Evolutionary conservation across 1,140 invertebrate species (phyloP).

Genomic region (Reticulitermes speratus): DNA sequence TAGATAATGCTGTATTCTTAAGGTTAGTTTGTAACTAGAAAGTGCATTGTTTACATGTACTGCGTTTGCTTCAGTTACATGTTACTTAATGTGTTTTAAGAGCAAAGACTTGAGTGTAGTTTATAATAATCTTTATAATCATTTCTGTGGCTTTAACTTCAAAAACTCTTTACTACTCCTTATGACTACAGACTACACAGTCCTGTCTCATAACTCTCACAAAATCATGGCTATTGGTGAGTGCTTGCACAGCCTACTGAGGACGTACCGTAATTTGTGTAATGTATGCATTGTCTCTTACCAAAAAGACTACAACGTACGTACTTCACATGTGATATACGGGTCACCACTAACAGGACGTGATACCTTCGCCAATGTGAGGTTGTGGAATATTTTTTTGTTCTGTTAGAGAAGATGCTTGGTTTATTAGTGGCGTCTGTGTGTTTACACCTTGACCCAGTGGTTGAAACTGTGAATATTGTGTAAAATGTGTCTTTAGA

Average conservation of each 20-base stretch:
- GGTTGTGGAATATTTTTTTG: neutral
- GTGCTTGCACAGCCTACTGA: neutral
- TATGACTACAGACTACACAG: neutral
- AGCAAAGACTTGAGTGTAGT: neutral
- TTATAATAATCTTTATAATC: neutral
- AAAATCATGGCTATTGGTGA: neutral
- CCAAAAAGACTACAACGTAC: neutral
- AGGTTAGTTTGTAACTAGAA: neutral
- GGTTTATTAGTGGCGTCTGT: neutral
- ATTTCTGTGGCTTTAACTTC: slow-evolving; percentile 5
- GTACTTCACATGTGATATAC: neutral
- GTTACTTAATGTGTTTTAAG: neutral
- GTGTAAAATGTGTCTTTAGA: slow-evolving; percentile 8
- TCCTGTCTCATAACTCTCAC: neutral
- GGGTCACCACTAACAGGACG: neutral
- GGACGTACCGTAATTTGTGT: neutral
- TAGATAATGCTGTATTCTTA: too few relatives aligned
- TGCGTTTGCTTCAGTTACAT: neutral
- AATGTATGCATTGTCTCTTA: neutral
- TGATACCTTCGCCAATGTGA: neutral
- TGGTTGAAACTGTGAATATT: slow-evolving; percentile 6
- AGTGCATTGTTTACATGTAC: neutral
- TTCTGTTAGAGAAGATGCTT: neutral
- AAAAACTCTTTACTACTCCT: neutral
- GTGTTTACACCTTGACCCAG: slow-evolving; percentile 1